Conservation (phyloP, 2,888 invertebrate genomes). For the Boloria euphrosyne region DNA sequence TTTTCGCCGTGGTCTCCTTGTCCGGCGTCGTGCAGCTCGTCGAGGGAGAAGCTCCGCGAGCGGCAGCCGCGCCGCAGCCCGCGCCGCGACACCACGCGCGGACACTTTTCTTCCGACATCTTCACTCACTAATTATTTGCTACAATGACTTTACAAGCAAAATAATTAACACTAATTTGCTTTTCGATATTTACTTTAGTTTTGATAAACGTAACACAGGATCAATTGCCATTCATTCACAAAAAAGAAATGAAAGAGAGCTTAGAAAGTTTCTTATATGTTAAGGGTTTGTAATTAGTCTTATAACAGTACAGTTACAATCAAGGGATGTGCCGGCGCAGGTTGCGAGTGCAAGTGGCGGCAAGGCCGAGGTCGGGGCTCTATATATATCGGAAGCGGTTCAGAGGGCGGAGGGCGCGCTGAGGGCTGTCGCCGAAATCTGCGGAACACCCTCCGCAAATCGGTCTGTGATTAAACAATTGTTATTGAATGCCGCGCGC, state of each 20-base stretch:
- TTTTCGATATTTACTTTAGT: no score
- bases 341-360: conserved; percentile 25
- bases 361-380: conserved; percentile 14
- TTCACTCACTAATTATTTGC: no score
- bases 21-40: conserved; percentile 51
- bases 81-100: conserved; percentile 53
- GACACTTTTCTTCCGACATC: conserved; percentile 17
- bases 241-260: neutral
- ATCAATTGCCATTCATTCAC: neutral
- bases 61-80: conserved; percentile 54
- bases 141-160: no score
- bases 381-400: conserved; percentile 34
- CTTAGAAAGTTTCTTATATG: no score
- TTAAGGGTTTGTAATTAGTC: neutral
- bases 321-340: conserved; percentile 18
- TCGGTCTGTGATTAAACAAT: conserved; percentile 54
- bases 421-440: conserved; percentile 42
- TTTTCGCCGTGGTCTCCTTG: conserved; percentile 7
- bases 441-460: conserved; percentile 55
- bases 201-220: neutral
- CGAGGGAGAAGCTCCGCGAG: conserved; percentile 51
- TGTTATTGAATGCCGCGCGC: conserved; percentile 45
- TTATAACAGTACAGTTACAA: neutral
- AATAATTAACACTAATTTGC: no score
- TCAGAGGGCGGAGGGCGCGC: conserved; percentile 31